Base-by-base conservation (phyloP, 2,113 vertebrate species). In the Aspidoscelis tigris region DNA sequence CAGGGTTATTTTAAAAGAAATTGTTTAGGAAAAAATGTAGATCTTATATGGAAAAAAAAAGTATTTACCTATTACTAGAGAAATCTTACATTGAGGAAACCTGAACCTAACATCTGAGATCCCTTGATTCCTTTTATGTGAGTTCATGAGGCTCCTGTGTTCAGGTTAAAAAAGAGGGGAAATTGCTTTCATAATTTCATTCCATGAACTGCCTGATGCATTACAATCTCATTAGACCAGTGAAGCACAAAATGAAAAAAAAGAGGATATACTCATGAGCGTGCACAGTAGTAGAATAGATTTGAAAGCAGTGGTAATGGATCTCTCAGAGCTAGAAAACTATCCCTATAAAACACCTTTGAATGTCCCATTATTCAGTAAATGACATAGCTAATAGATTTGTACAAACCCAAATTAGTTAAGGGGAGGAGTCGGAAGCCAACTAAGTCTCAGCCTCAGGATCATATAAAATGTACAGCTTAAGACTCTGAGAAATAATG, bases 151-250 rank as follows among this genome's bases (percentile, higher is more conserved):
- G 72, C 86, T 79, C 85, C 92, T 92, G 83, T 86, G 82, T 73
- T 92, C 78, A 84, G 76, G 74, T 90, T 90, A 82, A 83, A 11
- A 53, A 91, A 73, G 85, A 73, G 85, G 81, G 61, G 73, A n/a
- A 91, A 91, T 81, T 55, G 84, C 11, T 90, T 86, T 64, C 58
- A 80, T 91, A 89, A 90, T 90, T 88, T 89, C 87, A 89, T 89
- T 91, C 75, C 78, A 66, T 89, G 81, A 87, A 80, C 88, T 92
- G 84, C 0, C 20, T 90, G 89, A 82, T 84, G 78, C 89, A 80
- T 92, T 90, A 87, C 88, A 89, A 86, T 92, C 92, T 90, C 84
- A 86, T 82, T 92, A 75, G 88, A 84, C 76, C 50, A 78, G 69
- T 74, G 83, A 87, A 82, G 80, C 47, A 80, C 5, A 61, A 90